Conservation (phyloP, 2,888 invertebrate species). For the Apamea sordens region DNA sequence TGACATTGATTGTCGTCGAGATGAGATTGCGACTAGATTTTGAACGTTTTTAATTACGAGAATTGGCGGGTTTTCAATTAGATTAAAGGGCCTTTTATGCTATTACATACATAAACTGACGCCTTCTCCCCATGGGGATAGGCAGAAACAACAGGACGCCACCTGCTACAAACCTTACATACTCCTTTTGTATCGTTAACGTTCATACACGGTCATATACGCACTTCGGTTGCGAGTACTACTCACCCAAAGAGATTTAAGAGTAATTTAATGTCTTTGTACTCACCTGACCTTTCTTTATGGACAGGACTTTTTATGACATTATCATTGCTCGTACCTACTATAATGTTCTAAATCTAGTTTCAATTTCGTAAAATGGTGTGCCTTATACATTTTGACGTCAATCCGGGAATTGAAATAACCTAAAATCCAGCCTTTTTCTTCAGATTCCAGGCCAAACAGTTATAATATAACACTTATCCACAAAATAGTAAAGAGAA, state of each 20-base stretch:
- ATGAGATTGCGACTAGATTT: neutral
- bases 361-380: neutral
- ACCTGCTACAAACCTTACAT: neutral
- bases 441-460: neutral
- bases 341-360: neutral
- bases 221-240: no score
- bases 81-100: neutral
- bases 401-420: neutral
- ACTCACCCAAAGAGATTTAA: no score
- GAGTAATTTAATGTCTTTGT: no score
- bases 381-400: neutral
- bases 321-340: neutral
- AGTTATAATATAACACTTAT: neutral
- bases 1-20: neutral
- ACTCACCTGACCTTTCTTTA: no score
- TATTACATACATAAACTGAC: no score
- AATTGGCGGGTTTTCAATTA: neutral
- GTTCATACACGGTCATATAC: neutral
- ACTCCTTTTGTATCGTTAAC: neutral
- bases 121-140: no score
- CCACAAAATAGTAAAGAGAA: constrained; percentile 1
- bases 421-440: neutral
- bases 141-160: neutral
- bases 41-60: neutral
- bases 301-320: neutral